Evolutionary conservation across 2,113 vertebrate genomes (phyloP).

Genomic region (Nothoprocta perdicaria): DNA sequence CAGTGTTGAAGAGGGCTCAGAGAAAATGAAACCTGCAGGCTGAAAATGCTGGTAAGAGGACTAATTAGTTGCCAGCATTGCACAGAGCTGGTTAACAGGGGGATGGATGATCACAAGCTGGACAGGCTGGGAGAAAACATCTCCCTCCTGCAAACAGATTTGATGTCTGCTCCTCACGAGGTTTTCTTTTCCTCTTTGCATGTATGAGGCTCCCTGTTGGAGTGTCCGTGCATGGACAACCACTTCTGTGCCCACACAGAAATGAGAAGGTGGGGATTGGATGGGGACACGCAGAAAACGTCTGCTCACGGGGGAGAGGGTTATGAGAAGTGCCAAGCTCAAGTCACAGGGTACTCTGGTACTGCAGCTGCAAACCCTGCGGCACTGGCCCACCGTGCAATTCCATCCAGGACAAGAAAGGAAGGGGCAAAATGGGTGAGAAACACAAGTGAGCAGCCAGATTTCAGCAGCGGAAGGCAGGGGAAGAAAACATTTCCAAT

Average conservation of each 20-base stretch:
- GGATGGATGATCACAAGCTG: neutral
- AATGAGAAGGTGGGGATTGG: neutral
- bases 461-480: neutral
- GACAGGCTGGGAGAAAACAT: neutral
- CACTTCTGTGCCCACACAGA: neutral
- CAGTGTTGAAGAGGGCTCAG: neutral
- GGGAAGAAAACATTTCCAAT: neutral
- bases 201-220: neutral
- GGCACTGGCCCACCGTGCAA: neutral
- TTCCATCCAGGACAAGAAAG: neutral
- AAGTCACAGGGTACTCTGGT: fast-evolving
- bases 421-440: neutral
- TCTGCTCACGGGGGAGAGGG: neutral
- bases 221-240: neutral
- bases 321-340: neutral
- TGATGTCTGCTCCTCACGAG: neutral
- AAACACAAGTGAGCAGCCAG: neutral
- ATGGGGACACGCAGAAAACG: neutral
- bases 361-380: neutral
- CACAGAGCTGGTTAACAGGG: neutral
- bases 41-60: constrained; percentile 24
- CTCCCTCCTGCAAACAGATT: neutral
- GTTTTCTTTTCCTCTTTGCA: neutral
- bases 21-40: constrained; percentile 2
- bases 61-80: neutral